These are phyloP conservation scores for Portevinia maculata DNA, from an alignment of 2,888 invertebrate genomes.

Conservation along the genomic window DNA sequence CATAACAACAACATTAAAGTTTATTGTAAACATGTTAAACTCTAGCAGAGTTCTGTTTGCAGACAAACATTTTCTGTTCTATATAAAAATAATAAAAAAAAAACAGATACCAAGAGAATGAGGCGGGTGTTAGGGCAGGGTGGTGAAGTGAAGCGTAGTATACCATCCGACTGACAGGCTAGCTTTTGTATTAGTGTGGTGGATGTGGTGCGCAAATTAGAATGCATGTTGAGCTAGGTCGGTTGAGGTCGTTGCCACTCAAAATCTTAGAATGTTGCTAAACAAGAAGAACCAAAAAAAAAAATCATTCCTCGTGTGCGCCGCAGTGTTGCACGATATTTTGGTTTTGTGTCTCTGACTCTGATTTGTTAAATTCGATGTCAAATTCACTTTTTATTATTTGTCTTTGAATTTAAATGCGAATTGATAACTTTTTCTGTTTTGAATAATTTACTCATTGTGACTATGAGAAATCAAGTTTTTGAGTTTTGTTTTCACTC, in stretches of 20 bases:
- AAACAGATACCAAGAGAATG: slow-evolving; percentile 35
- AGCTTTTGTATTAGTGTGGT: slow-evolving; percentile 12
- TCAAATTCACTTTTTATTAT: slow-evolving; percentile 19
- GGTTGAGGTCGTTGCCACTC: slow-evolving; percentile 74
- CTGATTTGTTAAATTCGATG: background rate
- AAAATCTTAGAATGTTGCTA: slow-evolving; percentile 74
- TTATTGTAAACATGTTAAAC: slow-evolving; percentile 45
- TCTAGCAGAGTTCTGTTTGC: slow-evolving; percentile 60
- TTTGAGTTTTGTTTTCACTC: slow-evolving; percentile 42
- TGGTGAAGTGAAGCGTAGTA: slow-evolving; percentile 25
- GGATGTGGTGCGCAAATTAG: slow-evolving; percentile 68
- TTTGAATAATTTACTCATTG: slow-evolving; percentile 14
- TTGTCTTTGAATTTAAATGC: background rate
- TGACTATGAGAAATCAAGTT: slow-evolving; percentile 38
- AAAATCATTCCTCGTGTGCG: slow-evolving; percentile 17
- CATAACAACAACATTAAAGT: slow-evolving; percentile 31
- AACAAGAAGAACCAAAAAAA: slow-evolving; percentile 47
- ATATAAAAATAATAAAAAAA: slow-evolving; percentile 30
- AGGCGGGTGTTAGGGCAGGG: slow-evolving; percentile 16
- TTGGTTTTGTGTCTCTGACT: slow-evolving; percentile 6
- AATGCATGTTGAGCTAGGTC: slow-evolving; percentile 74
- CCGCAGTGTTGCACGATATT: slow-evolving; percentile 45
- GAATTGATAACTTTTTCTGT: slow-evolving; percentile 15
- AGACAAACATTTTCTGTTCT: slow-evolving; percentile 54
- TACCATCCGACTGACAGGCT: slow-evolving; percentile 19